Percentiles rank a stretch among this genome's conserved stretches.
Conservation (phyloP, 2,113 vertebrate genomes). For the Todiramphus chloris region DNA sequence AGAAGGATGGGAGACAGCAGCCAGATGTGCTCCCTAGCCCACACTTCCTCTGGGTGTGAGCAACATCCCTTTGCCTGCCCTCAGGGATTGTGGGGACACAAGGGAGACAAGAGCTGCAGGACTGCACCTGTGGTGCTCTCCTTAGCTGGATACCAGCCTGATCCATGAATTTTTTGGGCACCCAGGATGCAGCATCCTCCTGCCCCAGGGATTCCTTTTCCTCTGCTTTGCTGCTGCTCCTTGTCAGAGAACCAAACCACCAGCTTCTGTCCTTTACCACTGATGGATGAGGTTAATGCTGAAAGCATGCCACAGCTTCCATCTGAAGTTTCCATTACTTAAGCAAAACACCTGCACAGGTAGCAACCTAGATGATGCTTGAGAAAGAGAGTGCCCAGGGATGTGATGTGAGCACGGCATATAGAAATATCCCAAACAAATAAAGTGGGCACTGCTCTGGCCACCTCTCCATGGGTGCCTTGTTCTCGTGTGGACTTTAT, state of each 20-base stretch:
- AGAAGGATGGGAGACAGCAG: not conserved
- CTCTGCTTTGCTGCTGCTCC: not conserved
- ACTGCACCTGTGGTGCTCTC: no score
- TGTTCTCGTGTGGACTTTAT: not conserved
- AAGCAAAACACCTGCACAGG: not conserved
- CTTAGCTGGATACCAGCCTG: not conserved
- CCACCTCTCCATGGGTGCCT: not conserved
- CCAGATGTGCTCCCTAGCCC: not conserved
- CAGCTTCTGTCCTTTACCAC: not conserved
- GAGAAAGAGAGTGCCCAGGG: not conserved
- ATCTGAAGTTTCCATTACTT: not conserved
- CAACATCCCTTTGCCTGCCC: not conserved
- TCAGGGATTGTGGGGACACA: not conserved
- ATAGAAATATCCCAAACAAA: not conserved
- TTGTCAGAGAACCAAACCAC: not conserved
- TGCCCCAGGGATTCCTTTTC: not conserved
- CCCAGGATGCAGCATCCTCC: not conserved
- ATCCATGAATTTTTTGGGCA: rapidly evolving
- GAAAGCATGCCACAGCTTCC: not conserved
- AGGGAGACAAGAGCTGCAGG: not conserved
- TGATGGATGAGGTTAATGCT: not conserved
- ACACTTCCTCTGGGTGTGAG: rapidly evolving
- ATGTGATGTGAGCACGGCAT: rapidly evolving
- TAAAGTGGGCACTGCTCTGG: rapidly evolving
- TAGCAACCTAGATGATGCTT: rapidly evolving